Percentiles rank a stretch among this genome's conserved stretches.
Conservation (phyloP, 2,797 vertebrate genomes). For the Lateolabrax maculatus region DNA sequence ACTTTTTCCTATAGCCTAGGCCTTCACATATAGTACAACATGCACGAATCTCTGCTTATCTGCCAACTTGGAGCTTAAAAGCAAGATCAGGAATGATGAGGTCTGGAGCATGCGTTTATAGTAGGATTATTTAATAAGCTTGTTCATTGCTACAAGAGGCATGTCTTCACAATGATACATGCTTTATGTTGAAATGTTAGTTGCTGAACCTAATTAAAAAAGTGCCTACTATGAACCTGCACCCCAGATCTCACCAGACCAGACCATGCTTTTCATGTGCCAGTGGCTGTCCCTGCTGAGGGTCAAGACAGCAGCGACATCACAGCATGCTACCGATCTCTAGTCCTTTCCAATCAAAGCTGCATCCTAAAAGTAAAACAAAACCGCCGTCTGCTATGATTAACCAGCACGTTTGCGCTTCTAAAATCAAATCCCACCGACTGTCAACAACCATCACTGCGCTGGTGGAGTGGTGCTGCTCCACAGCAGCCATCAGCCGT, state of each 20-base stretch:
- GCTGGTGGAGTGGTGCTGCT: constrained; percentile 39
- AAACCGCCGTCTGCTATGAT: constrained; percentile 9
- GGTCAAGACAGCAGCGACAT: constrained; percentile 9
- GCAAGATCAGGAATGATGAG: not conserved
- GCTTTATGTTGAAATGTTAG: constrained; percentile 4
- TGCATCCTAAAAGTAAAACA: constrained; percentile 16
- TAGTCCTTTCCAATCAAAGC: constrained; percentile 35
- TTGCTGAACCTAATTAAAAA: constrained; percentile 16
- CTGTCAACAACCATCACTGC: constrained; percentile 59
- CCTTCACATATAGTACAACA: not conserved
- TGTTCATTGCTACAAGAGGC: not conserved
- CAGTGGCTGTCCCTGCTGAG: not conserved
- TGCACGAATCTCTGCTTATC: not conserved
- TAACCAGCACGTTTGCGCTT: constrained; percentile 9
- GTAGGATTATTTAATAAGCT: no score
- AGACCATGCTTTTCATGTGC: not conserved
- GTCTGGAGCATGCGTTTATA: not conserved
- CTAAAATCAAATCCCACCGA: constrained; percentile 38
- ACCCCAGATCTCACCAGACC: not conserved
- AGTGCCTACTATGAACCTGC: not conserved
- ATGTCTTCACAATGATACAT: not conserved
- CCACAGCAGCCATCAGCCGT: constrained; percentile 55
- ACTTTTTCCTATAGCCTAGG: not conserved
- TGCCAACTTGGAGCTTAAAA: not conserved
- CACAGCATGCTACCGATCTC: constrained; percentile 4